phyloP scores from a whole-genome alignment of 2,113 vertebrate species.

The Piprites chloris region DNA sequence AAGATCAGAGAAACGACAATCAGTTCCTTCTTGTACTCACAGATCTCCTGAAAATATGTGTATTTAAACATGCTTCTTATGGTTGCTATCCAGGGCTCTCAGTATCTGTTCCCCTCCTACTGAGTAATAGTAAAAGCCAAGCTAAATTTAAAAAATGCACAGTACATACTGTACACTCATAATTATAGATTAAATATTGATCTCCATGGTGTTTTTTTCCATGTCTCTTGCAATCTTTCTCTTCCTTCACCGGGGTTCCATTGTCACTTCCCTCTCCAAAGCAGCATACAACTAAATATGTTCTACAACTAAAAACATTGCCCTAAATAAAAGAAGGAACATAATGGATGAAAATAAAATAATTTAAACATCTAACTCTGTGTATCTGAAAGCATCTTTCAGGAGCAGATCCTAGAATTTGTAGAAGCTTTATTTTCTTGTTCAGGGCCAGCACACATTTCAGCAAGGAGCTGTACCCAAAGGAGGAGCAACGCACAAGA shows the following conservation, averaged over 20 bases:
- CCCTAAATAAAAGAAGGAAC: not conserved
- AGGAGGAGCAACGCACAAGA: not conserved
- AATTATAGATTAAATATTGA: constrained; percentile 65
- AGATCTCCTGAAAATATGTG: constrained; percentile 30
- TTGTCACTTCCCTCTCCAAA: not conserved
- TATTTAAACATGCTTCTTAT: constrained; percentile 33
- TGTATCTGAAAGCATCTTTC: not conserved
- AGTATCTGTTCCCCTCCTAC: constrained; percentile 52
- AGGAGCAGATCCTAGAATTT: not conserved
- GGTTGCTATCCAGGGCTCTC: constrained; percentile 38
- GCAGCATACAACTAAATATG: not conserved
- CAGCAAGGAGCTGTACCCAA: not conserved
- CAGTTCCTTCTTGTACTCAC: not conserved
- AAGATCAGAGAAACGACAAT: not conserved
- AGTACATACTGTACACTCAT: constrained; percentile 53
- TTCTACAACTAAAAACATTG: not conserved
- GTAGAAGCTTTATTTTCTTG: not conserved
- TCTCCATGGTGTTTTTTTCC: constrained; percentile 35
- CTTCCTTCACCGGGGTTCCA: not conserved
- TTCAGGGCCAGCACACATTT: not conserved
- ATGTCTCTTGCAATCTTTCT: not conserved
- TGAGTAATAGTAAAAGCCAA: constrained; percentile 58
- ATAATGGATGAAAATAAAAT: not conserved
- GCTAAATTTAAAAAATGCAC: constrained; percentile 59
- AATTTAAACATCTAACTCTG: not conserved